A percentile compares a stretch with the other conserved stretches of the same genome.
Evolutionary conservation across 2,797 vertebrate species (phyloP).

Genomic region (Limosa lapponica): DNA sequence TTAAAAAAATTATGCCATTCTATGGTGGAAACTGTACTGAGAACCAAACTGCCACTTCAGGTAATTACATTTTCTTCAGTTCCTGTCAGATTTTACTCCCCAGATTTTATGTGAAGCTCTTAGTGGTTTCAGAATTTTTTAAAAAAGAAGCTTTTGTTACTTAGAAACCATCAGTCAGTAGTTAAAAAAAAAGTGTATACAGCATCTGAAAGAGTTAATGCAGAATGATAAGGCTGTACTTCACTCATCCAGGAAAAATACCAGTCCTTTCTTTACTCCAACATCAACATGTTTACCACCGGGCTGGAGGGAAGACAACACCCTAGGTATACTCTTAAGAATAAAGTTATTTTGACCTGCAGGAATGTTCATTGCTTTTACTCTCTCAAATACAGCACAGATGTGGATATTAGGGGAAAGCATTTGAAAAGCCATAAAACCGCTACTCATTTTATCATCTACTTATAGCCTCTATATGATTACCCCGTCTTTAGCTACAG

Average conservation of each 20-base stretch:
- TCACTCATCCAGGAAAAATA: constrained; percentile 34
- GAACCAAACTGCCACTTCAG: background rate
- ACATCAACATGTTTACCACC: constrained; percentile 64
- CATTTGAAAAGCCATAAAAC: constrained; percentile 14
- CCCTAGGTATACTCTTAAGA: constrained; percentile 54
- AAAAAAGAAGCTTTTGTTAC: background rate
- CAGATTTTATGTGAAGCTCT: background rate
- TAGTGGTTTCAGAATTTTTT: background rate
- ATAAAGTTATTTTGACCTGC: constrained; percentile 60
- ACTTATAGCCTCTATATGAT: background rate
- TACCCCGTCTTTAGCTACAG: background rate
- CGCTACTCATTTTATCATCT: constrained; percentile 44
- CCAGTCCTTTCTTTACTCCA: constrained; percentile 29
- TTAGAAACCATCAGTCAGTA: background rate
- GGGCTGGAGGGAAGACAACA: constrained; percentile 54
- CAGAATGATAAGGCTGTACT: constrained; percentile 6
- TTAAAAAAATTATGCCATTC: rapidly evolving
- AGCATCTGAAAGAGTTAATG: constrained; percentile 34
- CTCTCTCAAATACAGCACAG: constrained; percentile 30
- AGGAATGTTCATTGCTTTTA: constrained; percentile 45
- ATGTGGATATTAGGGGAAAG: constrained; percentile 25
- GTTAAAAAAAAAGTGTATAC: background rate
- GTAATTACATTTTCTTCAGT: background rate
- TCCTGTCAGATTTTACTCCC: background rate
- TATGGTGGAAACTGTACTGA: background rate